A percentile compares a stretch with the other conserved stretches of the same genome.
phyloP scores from a whole-genome alignment of 1,140 invertebrate genomes.

The Drosophila leontia region DNA sequence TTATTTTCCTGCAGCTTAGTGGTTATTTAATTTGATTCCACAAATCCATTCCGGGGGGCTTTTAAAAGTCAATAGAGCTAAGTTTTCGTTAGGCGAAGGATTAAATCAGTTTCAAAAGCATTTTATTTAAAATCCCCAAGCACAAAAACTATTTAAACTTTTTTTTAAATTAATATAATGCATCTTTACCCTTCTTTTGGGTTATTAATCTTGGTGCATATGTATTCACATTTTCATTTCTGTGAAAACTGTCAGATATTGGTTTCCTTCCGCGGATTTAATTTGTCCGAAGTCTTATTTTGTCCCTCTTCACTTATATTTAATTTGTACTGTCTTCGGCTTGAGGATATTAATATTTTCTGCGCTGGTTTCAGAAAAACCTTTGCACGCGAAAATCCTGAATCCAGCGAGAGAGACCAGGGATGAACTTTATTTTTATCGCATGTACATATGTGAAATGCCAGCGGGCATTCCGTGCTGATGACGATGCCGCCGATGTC shows the following conservation, averaged over 20 bases:
- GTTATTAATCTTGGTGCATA: background rate
- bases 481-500: constrained; percentile 50
- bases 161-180: too few relatives aligned
- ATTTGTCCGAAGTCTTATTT: background rate
- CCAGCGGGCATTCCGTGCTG: constrained; percentile 42
- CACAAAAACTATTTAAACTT: too few relatives aligned
- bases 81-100: background rate
- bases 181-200: background rate
- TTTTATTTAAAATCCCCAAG: too few relatives aligned
- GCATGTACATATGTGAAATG: constrained; percentile 48
- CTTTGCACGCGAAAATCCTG: constrained; percentile 10
- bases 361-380: constrained; percentile 15
- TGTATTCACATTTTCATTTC: background rate
- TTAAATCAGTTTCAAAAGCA: background rate
- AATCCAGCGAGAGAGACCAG: constrained; percentile 10
- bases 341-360: constrained; percentile 39
- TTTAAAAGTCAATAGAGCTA: background rate
- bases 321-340: constrained; percentile 11
- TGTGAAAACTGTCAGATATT: background rate
- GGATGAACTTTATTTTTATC: constrained; percentile 27
- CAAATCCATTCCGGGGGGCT: constrained; percentile 16
- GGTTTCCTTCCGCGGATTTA: background rate
- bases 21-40: constrained; percentile 48
- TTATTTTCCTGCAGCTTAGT: constrained; percentile 37
- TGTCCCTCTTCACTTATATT: constrained; percentile 18